Percentiles rank a stretch among this genome's conserved stretches.
Conservation (phyloP, 2,888 invertebrate species). For the Escarpia spicata region DNA sequence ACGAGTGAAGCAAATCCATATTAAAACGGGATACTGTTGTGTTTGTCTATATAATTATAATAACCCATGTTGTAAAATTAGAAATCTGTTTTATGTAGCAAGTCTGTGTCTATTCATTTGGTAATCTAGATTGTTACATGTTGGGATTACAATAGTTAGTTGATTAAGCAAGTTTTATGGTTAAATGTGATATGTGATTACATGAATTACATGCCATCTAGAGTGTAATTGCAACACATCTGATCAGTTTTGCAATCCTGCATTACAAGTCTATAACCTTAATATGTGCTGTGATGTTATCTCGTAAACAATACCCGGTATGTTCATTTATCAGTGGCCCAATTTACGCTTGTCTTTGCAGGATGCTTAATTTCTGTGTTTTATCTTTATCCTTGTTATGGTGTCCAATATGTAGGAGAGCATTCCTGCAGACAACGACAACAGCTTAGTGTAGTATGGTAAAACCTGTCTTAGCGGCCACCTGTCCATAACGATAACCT, state of each 20-base stretch:
- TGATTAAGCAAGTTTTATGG: not conserved
- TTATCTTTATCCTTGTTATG: not conserved
- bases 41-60: too few species aligned
- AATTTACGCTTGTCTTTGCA: not conserved
- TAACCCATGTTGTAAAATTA: too few species aligned
- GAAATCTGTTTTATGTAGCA: too few species aligned
- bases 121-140: too few species aligned
- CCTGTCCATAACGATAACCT: too few species aligned
- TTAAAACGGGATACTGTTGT: too few species aligned
- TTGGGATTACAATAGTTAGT: not conserved
- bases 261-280: not conserved
- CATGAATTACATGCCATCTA: not conserved
- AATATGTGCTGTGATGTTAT: not conserved
- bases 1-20: too few species aligned
- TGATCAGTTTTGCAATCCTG: not conserved
- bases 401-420: not conserved
- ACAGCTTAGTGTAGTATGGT: not conserved
- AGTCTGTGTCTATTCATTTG: too few species aligned
- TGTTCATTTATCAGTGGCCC: not conserved
- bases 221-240: not conserved
- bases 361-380: not conserved
- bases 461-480: too few species aligned
- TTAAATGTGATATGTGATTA: not conserved
- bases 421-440: not conserved
- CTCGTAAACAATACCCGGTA: not conserved